phyloP scores from a whole-genome alignment of 37 sponge, comb jelly and placozoan species.

The Dysidea cf. avara region DNA sequence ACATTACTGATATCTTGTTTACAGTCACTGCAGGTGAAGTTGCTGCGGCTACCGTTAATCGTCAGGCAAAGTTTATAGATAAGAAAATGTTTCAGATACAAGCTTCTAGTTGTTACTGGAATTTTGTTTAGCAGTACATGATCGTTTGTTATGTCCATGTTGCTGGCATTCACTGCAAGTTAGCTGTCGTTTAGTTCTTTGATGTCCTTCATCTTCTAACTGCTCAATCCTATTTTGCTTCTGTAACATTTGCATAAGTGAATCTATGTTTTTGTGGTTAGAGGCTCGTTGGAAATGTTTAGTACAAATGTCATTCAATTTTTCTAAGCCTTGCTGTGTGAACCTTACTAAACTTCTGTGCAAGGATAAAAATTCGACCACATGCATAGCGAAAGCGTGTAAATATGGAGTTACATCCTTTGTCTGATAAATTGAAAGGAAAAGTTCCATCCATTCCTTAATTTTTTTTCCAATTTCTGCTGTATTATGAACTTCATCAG shows the following conservation, averaged over 20 bases:
- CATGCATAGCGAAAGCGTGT: background rate
- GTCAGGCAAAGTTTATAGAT: too few species aligned
- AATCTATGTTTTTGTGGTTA: background rate
- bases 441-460: constrained; percentile 3
- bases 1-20: too few species aligned
- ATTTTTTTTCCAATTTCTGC: background rate
- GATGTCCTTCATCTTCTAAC: background rate
- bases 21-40: too few species aligned
- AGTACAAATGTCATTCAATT: constrained; percentile 12
- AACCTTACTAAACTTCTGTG: background rate
- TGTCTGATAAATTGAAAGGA: background rate
- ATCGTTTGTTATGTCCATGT: constrained; percentile 7
- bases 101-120: too few species aligned
- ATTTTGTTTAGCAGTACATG: background rate
- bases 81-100: too few species aligned
- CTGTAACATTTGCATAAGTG: constrained; percentile 14
- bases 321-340: constrained; percentile 35
- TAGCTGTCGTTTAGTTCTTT: background rate
- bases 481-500: background rate
- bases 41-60: too few species aligned
- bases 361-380: background rate
- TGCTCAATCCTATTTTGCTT: constrained; percentile 20
- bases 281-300: constrained; percentile 17
- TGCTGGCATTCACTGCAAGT: background rate
- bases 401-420: background rate